A percentile compares a stretch with the other conserved stretches of the same genome.
Evolutionary conservation across 1,140 invertebrate species (phyloP).

Genomic region (Procambarus clarkii): DNA sequence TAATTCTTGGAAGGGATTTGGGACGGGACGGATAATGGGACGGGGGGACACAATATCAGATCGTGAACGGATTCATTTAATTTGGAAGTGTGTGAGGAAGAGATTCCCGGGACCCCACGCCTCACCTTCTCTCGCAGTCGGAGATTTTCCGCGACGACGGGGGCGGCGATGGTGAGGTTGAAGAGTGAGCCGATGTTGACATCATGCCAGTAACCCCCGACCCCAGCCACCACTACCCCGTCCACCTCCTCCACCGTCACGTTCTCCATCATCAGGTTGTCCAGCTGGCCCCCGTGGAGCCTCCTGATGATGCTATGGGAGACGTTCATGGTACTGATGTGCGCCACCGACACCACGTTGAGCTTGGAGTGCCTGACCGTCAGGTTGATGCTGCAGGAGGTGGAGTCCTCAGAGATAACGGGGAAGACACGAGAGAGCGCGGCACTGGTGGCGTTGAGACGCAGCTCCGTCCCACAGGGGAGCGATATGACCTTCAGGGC

Average conservation of each 20-base stretch:
- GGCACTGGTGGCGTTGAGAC: neutral
- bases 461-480: conserved; percentile 1
- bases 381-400: conserved; percentile 19
- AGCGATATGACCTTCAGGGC: neutral
- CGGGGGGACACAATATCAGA: no score
- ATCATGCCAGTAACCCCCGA: conserved; percentile 10
- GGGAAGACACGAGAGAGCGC: neutral
- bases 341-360: neutral
- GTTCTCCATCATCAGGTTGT: neutral
- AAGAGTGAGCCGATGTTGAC: neutral
- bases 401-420: neutral
- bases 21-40: no score
- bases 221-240: neutral
- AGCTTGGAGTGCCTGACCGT: conserved; percentile 3
- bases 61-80: no score
- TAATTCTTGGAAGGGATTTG: no score
- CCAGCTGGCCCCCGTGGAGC: conserved; percentile 43
- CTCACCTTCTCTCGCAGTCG: neutral
- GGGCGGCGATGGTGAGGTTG: conserved; percentile 8
- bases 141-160: neutral
- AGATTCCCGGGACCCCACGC: no score
- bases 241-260: conserved; percentile 32
- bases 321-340: conserved; percentile 21
- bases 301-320: conserved; percentile 25
- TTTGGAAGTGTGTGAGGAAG: no score